Evolutionary conservation across 2,113 vertebrate genomes (phyloP).

Genomic region (Cranoglanis bouderius): DNA sequence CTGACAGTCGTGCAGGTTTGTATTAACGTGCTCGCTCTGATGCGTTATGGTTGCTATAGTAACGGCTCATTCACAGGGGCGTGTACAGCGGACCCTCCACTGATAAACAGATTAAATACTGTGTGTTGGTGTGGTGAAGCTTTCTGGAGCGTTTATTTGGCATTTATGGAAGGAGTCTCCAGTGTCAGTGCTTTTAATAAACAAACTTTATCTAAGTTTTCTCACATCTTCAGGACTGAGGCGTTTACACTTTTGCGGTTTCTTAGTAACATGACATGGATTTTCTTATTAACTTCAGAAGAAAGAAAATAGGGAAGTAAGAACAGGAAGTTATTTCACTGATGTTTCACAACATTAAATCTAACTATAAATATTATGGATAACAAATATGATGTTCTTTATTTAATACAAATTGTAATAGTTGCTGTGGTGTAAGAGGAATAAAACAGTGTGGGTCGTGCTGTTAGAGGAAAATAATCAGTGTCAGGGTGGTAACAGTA

Average conservation of each 20-base stretch:
- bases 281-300: not conserved
- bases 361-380: not conserved
- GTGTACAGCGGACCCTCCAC: too few species aligned
- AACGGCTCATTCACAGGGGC: too few species aligned
- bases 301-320: not conserved
- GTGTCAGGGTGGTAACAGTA: not conserved
- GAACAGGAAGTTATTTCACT: not conserved
- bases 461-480: accelerated
- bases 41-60: too few species aligned
- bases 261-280: not conserved
- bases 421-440: not conserved
- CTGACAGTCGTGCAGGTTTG: too few species aligned
- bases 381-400: not conserved
- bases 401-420: not conserved
- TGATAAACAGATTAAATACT: too few species aligned
- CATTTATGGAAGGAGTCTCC: not conserved
- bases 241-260: not conserved
- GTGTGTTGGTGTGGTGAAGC: too few species aligned
- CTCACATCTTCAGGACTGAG: not conserved
- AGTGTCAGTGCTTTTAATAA: not conserved
- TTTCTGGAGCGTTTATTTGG: not conserved
- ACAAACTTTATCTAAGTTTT: too few species aligned
- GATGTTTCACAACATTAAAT: not conserved
- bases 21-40: too few species aligned
- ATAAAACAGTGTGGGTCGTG: not conserved